These are phyloP conservation scores for Gnatocerus cornutus DNA, from an alignment of 2,888 invertebrate species.

Conservation along the genomic window DNA sequence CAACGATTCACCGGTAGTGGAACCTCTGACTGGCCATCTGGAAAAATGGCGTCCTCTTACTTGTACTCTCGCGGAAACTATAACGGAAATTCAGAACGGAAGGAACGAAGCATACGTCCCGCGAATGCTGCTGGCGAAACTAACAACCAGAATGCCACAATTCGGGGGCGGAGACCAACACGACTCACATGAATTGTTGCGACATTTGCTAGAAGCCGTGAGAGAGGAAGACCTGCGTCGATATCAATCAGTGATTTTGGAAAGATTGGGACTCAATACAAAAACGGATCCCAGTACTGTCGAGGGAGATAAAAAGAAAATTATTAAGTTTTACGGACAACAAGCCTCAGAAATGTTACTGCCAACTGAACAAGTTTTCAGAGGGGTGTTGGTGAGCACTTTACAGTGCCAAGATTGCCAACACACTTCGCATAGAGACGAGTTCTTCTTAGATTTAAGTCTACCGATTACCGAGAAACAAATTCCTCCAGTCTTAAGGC, in stretches of 20 bases:
- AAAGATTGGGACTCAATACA: slow-evolving; percentile 78
- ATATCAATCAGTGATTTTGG: slow-evolving; percentile 87
- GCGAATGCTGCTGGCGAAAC: slow-evolving; percentile 76
- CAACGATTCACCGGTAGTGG: slow-evolving; percentile 56
- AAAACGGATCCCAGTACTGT: slow-evolving; percentile 85
- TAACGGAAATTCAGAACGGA: slow-evolving; percentile 80
- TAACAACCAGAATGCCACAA: slow-evolving; percentile 83
- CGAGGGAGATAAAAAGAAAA: slow-evolving; percentile 82
- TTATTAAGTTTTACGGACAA: slow-evolving; percentile 88
- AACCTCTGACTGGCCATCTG: slow-evolving; percentile 70
- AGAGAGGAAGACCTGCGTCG: slow-evolving; percentile 84
- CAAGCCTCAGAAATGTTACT: slow-evolving; percentile 85
- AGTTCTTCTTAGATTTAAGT: slow-evolving; percentile 96
- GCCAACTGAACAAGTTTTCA: slow-evolving; percentile 93
- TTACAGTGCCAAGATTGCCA: slow-evolving; percentile 92
- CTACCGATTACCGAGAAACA: slow-evolving; percentile 89
- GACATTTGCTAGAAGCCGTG: slow-evolving; percentile 92
- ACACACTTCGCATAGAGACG: slow-evolving; percentile 89
- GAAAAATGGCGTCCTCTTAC: slow-evolving; percentile 82
- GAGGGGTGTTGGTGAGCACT: slow-evolving; percentile 93
- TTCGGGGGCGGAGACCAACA: slow-evolving; percentile 97
- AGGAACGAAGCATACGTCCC: slow-evolving; percentile 79
- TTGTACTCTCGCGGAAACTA: slow-evolving; percentile 79
- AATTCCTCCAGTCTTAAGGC: slow-evolving; percentile 78
- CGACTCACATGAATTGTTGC: slow-evolving; percentile 94